Percentiles rank a stretch among this genome's conserved stretches.
Conservation (phyloP, 1,140 invertebrate species). For the Penaeus vannamei region DNA sequence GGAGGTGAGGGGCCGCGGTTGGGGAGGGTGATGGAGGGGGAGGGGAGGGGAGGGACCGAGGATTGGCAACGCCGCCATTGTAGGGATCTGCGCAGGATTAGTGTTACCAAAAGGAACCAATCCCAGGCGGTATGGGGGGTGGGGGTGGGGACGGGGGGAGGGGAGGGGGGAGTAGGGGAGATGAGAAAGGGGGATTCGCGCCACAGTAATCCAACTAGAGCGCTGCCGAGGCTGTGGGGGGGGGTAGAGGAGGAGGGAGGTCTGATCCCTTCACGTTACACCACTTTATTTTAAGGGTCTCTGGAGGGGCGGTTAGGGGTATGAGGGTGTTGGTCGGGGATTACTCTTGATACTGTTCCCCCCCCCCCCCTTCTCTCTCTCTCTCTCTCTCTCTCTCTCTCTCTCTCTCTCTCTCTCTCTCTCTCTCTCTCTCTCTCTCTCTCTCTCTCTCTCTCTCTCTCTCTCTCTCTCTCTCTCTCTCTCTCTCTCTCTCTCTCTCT, state of each 20-base stretch:
- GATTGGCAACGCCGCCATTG: slow-evolving; percentile 43
- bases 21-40: not conserved
- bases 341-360: not conserved
- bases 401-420: too few species aligned
- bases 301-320: not conserved
- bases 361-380: too few species aligned
- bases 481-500: too few species aligned
- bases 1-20: not conserved
- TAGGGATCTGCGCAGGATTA: slow-evolving; percentile 41
- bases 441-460: not conserved
- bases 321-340: not conserved
- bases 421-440: too few species aligned
- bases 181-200: not conserved
- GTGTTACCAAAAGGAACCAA: slow-evolving; percentile 44
- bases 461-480: too few species aligned
- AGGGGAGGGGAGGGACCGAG: not conserved
- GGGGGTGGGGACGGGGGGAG: slow-evolving; percentile 1
- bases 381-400: too few species aligned
- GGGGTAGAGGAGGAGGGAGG: not conserved
- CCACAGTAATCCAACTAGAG: too few species aligned
- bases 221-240: not conserved
- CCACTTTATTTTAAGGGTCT: too few species aligned
- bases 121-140: not conserved
- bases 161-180: not conserved
- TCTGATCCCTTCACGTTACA: too few species aligned